These are phyloP conservation scores for Theretra japonica DNA, from an alignment of 2,888 invertebrate genomes.

Conservation along the genomic window DNA sequence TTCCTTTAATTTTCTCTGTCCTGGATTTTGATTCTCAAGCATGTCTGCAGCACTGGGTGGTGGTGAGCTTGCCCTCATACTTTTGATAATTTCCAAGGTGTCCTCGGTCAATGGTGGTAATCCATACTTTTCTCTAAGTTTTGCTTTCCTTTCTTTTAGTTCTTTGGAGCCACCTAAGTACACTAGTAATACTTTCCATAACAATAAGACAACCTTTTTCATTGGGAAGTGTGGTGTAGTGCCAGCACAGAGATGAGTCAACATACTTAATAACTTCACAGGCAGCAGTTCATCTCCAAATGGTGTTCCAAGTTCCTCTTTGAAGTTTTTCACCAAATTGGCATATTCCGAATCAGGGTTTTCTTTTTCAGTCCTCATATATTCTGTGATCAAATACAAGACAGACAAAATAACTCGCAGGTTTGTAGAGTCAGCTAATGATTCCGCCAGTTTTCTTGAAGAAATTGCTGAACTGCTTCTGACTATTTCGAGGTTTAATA, in stretches of 20 bases:
- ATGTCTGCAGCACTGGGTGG: constrained; percentile 96
- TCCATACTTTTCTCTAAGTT: constrained; percentile 87
- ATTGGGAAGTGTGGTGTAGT: constrained; percentile 98
- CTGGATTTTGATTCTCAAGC: constrained; percentile 93
- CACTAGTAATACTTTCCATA: constrained; percentile 98
- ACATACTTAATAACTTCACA: constrained; percentile 97
- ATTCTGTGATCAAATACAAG: constrained; percentile 97
- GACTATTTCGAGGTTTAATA: constrained; percentile 97
- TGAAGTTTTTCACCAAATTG: constrained; percentile 84
- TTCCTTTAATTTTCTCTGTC: constrained; percentile 84
- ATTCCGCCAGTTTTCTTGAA: constrained; percentile 78
- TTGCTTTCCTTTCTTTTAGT: constrained; percentile 90
- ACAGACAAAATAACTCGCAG: constrained; percentile 96
- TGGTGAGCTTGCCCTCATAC: constrained; percentile 97
- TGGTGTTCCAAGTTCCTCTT: constrained; percentile 84
- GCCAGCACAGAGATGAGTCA: constrained; percentile 97
- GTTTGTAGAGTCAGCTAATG: constrained; percentile 93
- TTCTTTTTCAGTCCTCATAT: constrained; percentile 90
- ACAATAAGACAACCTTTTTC: constrained; percentile 96
- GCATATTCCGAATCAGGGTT: constrained; percentile 77
- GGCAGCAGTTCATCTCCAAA: constrained; percentile 93
- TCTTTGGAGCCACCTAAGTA: constrained; percentile 96
- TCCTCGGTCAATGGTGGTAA: constrained; percentile 94
- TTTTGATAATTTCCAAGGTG: constrained; percentile 95
- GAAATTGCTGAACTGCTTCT: constrained; percentile 83